A percentile compares a stretch with the other conserved stretches of the same genome.
Conservation (phyloP, 1,140 invertebrate genomes). For the Psix sp. region DNA sequence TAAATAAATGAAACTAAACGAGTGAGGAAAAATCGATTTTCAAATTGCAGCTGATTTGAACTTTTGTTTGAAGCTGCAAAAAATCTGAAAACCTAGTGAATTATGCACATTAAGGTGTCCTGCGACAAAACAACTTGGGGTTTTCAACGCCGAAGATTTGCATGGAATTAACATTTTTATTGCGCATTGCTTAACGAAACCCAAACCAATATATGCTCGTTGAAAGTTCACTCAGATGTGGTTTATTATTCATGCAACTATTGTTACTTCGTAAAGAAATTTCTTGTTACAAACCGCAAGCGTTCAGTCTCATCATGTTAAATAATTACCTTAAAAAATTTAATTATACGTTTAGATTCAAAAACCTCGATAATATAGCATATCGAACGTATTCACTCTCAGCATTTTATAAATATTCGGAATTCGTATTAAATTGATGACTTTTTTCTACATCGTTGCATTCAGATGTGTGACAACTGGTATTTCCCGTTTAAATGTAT, state of each 20-base stretch:
- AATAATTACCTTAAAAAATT: too few species aligned
- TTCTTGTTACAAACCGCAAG: too few species aligned
- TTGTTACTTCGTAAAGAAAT: too few species aligned
- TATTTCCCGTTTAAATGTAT: constrained; percentile 12
- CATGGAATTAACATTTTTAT: constrained; percentile 22
- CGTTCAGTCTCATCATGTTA: too few species aligned
- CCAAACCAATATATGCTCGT: not conserved
- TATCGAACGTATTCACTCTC: not conserved
- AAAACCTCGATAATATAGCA: not conserved
- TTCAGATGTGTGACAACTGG: not conserved
- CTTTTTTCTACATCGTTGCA: not conserved
- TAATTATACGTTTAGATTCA: too few species aligned
- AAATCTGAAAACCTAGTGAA: constrained; percentile 2
- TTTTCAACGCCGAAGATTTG: constrained; percentile 6
- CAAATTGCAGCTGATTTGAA: constrained; percentile 3
- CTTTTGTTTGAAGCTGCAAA: not conserved
- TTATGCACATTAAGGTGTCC: constrained; percentile 7
- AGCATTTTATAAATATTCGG: not conserved
- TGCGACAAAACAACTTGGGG: constrained; percentile 3
- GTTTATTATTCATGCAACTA: not conserved
- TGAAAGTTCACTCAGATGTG: too few species aligned
- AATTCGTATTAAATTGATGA: not conserved
- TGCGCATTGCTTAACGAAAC: not conserved
- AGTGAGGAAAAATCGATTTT: not conserved
- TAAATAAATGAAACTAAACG: constrained; percentile 1